Conservation (phyloP, 2,797 vertebrate genomes). For the Benthosema pterotum region DNA sequence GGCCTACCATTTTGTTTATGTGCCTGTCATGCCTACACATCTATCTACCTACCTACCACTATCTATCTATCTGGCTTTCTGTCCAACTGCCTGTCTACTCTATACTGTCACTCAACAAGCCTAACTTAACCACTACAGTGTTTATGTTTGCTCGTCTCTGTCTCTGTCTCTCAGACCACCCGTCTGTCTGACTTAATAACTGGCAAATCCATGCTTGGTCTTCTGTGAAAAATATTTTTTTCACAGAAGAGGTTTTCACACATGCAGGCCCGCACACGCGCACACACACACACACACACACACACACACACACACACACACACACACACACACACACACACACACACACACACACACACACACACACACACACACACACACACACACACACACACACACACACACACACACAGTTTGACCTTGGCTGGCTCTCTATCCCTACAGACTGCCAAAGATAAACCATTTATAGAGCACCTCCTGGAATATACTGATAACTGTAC, state of each 20-base stretch:
- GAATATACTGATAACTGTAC: conserved; percentile 27
- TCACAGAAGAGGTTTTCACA: too few species aligned
- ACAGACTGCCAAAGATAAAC: conserved; percentile 26
- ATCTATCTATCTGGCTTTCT: neutral
- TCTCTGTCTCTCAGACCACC: neutral
- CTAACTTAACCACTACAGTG: neutral
- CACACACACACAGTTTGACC: neutral
- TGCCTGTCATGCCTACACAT: too few species aligned
- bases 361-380: too few species aligned
- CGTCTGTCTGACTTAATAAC: neutral
- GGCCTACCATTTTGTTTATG: too few species aligned
- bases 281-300: too few species aligned
- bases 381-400: neutral
- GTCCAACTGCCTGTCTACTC: too few species aligned
- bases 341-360: too few species aligned
- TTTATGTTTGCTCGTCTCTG: neutral
- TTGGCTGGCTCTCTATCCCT: neutral
- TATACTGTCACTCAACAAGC: neutral
- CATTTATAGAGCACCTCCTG: conserved; percentile 16
- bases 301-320: too few species aligned
- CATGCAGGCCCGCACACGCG: too few species aligned
- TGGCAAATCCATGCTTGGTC: neutral
- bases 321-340: too few species aligned
- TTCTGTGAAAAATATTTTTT: too few species aligned
- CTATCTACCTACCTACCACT: neutral